Evolutionary conservation across 2,113 vertebrate genomes (phyloP).

Genomic region (Tringa solitaria): DNA sequence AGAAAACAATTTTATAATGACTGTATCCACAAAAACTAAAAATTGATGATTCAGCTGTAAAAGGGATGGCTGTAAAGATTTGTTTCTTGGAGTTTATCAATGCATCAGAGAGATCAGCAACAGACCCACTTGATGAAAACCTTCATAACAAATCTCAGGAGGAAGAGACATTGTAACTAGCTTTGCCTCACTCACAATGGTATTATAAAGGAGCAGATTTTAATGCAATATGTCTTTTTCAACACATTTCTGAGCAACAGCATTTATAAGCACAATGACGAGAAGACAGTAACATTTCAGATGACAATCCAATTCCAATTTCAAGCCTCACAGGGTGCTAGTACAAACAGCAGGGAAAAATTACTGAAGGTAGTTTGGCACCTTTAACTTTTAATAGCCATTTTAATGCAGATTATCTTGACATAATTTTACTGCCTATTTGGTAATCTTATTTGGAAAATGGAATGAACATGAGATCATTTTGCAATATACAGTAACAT

Average conservation of each 20-base stretch:
- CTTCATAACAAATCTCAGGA: rapidly evolving
- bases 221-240: background rate
- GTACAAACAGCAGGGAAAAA: slow-evolving; percentile 52
- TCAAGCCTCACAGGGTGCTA: slow-evolving; percentile 62
- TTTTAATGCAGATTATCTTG: slow-evolving; percentile 54
- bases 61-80: background rate
- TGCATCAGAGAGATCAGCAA: background rate
- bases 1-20: background rate
- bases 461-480: background rate
- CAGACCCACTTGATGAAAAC: background rate
- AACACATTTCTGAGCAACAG: background rate
- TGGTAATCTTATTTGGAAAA: slow-evolving; percentile 48
- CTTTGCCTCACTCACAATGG: background rate
- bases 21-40: background rate
- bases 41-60: background rate
- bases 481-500: background rate
- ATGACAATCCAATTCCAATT: slow-evolving; percentile 57
- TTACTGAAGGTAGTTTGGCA: slow-evolving; percentile 24
- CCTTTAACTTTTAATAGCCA: slow-evolving; percentile 54
- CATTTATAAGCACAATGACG: background rate
- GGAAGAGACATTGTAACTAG: background rate
- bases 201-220: background rate
- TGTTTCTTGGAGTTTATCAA: background rate
- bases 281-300: background rate
- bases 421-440: slow-evolving; percentile 48